Conservation (phyloP, 2,888 invertebrate genomes). For the Volucella inanis region DNA sequence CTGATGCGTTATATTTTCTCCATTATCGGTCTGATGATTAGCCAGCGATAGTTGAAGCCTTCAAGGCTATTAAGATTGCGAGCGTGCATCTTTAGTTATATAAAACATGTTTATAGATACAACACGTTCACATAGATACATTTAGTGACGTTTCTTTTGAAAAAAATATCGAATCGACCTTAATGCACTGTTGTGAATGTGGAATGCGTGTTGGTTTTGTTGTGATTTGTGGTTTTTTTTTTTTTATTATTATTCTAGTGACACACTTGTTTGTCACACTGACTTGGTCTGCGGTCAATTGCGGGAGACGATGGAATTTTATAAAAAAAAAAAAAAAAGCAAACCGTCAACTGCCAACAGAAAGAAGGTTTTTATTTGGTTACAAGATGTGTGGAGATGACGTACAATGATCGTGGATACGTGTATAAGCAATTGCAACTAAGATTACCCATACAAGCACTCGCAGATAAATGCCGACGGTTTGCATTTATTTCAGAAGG, state of each 20-base stretch:
- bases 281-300: conserved; percentile 44
- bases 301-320: conserved; percentile 38
- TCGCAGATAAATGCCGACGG: background rate
- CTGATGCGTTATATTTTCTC: conserved; percentile 60
- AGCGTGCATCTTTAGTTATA: conserved; percentile 59
- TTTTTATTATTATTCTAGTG: conserved; percentile 40
- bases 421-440: conserved; percentile 9
- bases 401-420: conserved; percentile 6
- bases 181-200: conserved; percentile 50
- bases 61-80: conserved; percentile 10
- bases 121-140: conserved; percentile 3
- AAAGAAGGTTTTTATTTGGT: conserved; percentile 22
- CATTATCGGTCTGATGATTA: conserved; percentile 63
- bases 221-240: conserved; percentile 14
- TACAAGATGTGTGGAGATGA: background rate
- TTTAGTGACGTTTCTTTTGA: conserved; percentile 17
- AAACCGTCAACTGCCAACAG: background rate
- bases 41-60: conserved; percentile 17
- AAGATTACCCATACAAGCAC: background rate
- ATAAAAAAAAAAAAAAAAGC: conserved; percentile 6
- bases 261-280: conserved; percentile 70
- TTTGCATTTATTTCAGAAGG: conserved; percentile 9
- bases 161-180: conserved; percentile 63
- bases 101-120: conserved; percentile 34
- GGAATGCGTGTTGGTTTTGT: conserved; percentile 53